Evolutionary conservation across 2,888 invertebrate genomes (phyloP), one percentile per base, ranked within the genome.

Genomic region (Crioceris asparagi): DNA sequence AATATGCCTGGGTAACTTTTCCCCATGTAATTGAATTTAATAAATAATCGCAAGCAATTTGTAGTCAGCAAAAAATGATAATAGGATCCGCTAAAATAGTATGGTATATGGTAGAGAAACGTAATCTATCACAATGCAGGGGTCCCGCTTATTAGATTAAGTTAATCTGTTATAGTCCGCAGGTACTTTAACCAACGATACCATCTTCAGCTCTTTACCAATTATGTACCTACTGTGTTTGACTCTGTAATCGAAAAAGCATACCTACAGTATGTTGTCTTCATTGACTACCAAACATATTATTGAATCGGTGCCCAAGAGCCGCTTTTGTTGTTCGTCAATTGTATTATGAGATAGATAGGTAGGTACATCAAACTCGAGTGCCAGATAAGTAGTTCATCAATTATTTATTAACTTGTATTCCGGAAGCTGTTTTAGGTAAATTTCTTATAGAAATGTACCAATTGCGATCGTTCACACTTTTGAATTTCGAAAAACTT

Each of bases 61-160:
- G 25, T n/a, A 12, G 12, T 12, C 2, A 12, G 4, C n/a, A 25
- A 25, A 25, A 25, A 25, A 25, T 12, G 25, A 25, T 25, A 25
- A 25, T 25, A 25, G n/a, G 25, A 3, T 25, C 41, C 26, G 44
- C 41, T 41, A 40, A 43, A 43, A 43, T 43, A 40, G 43, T 43
- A 43, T 38, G 38, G 43, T 40, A 33, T 35, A 19, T 33, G 38
- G 29, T 35, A 35, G 35, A 35, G 35, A 41, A 40, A 40, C 42
- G 48, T 48, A 41, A 55, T 55, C 50, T 47, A 56, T 56, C 56
- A 56, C 55, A 45, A 41, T 46, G 49, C 55, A 48, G 56, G 55
- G 53, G 50, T 49, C 45, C 55, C 50, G 55, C 53, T 56, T 56
- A 56, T 56, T 56, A 56, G 56, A 56, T 56, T 56, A 56, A 55